Conservation (phyloP, 2,888 invertebrate genomes). For the Alsophila aescularia region DNA sequence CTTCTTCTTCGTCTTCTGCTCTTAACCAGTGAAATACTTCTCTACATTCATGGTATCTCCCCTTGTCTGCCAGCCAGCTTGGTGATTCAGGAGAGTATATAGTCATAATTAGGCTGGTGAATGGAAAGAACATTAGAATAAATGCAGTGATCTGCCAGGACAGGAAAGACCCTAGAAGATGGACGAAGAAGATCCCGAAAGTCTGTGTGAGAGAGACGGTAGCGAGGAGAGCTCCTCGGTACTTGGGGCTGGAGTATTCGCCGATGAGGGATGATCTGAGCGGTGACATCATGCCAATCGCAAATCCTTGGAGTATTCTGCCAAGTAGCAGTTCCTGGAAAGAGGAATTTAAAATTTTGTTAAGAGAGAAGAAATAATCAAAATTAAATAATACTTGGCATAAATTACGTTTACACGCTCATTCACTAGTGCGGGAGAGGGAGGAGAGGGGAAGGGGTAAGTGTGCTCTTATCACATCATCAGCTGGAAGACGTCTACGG, state of each 20-base stretch:
- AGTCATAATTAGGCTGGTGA: slow-evolving; percentile 67
- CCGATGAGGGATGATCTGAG: slow-evolving; percentile 76
- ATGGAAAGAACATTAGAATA: slow-evolving; percentile 68
- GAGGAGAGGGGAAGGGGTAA: too few relatives aligned
- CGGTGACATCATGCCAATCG: slow-evolving; percentile 75
- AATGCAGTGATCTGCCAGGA: slow-evolving; percentile 80
- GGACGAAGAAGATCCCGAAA: slow-evolving; percentile 83
- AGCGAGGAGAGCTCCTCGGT: slow-evolving; percentile 84
- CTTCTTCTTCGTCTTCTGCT: slow-evolving; percentile 68
- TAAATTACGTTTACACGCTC: too few relatives aligned
- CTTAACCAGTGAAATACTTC: slow-evolving; percentile 80
- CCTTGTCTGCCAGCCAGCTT: slow-evolving; percentile 83
- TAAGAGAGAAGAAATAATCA: too few relatives aligned
- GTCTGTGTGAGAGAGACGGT: slow-evolving; percentile 82
- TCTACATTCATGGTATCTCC: slow-evolving; percentile 75
- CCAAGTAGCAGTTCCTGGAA: slow-evolving; percentile 56
- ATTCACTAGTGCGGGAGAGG: too few relatives aligned
- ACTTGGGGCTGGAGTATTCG: slow-evolving; percentile 80
- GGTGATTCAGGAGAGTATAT: slow-evolving; percentile 84
- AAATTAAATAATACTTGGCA: too few relatives aligned
- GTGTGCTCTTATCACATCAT: too few relatives aligned
- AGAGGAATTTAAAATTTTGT: neutral
- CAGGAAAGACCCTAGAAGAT: slow-evolving; percentile 83
- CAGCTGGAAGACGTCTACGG: too few relatives aligned
- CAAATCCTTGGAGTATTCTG: slow-evolving; percentile 64